phyloP scores from a whole-genome alignment of 2,113 vertebrate genomes.

The Ramphastos sulfuratus region DNA sequence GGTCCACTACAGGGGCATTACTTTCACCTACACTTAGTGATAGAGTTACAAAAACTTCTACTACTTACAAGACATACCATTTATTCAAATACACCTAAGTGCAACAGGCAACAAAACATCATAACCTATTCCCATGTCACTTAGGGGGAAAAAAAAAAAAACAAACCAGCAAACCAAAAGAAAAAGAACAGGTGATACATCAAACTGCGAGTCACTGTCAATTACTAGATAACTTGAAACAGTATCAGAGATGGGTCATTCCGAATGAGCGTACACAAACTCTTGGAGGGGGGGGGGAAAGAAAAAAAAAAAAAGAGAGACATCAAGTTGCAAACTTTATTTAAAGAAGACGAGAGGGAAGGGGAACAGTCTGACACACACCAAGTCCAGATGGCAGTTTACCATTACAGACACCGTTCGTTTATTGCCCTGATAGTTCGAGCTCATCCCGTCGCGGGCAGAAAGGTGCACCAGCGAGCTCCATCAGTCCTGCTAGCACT shows the following conservation, averaged over 20 bases:
- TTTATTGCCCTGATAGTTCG: background rate
- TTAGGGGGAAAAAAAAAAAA: too few species aligned
- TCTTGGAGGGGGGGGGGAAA: background rate
- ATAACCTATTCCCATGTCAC: background rate
- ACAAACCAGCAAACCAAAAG: too few species aligned
- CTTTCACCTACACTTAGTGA: background rate
- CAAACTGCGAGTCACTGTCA: background rate
- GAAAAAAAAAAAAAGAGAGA: background rate
- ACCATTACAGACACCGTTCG: background rate
- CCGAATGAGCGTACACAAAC: background rate
- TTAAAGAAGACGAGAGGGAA: background rate
- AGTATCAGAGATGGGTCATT: background rate
- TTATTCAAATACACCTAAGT: background rate
- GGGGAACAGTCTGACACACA: background rate
- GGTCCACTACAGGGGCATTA: background rate
- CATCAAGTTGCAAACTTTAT: constrained; percentile 20
- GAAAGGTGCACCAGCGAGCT: constrained; percentile 9
- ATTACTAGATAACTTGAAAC: background rate
- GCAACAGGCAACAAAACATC: constrained; percentile 37
- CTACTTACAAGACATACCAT: background rate
- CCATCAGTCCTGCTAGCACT: background rate
- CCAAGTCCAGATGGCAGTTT: background rate
- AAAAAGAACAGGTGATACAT: background rate
- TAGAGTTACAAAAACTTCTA: background rate
- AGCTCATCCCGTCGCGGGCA: background rate